phyloP scores from a whole-genome alignment of 1,140 invertebrate species.

The Phymastichus coffea region DNA sequence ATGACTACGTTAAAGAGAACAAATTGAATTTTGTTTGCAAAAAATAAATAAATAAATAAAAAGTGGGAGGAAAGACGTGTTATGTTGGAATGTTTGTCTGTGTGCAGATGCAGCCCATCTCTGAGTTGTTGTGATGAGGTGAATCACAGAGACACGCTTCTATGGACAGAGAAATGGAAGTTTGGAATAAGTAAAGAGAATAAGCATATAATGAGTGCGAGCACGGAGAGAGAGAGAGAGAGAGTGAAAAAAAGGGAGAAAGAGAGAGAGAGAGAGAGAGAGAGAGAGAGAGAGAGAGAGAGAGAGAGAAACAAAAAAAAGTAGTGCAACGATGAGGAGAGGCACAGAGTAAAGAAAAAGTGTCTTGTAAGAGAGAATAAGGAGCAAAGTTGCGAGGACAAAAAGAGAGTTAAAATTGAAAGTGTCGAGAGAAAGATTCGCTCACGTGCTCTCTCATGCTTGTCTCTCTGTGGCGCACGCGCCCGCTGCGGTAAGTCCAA shows the following conservation, averaged over 20 bases:
- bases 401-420: background rate
- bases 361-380: no score
- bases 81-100: conserved; percentile 61
- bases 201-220: no score
- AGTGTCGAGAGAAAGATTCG: background rate
- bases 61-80: conserved; percentile 46
- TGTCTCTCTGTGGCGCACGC: conserved; percentile 11
- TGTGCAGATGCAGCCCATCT: conserved; percentile 59
- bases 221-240: conserved; percentile 24
- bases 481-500: conserved; percentile 39
- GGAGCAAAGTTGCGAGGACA: no score
- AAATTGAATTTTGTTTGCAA: no score
- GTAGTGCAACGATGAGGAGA: background rate
- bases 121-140: conserved; percentile 56
- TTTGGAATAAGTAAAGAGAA: conserved; percentile 27
- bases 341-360: no score
- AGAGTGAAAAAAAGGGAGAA: no score
- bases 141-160: conserved; percentile 39
- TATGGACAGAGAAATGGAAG: conserved; percentile 24
- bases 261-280: conserved; percentile 29
- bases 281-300: background rate
- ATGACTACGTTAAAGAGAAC: no score
- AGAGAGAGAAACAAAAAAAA: background rate
- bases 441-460: conserved; percentile 28
- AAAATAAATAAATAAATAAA: conserved; percentile 37